Percentiles rank a stretch among this genome's conserved stretches.
These are phyloP conservation scores for Cisticola juncidis DNA, from an alignment of 2,113 vertebrate genomes.

Conservation along the genomic window DNA sequence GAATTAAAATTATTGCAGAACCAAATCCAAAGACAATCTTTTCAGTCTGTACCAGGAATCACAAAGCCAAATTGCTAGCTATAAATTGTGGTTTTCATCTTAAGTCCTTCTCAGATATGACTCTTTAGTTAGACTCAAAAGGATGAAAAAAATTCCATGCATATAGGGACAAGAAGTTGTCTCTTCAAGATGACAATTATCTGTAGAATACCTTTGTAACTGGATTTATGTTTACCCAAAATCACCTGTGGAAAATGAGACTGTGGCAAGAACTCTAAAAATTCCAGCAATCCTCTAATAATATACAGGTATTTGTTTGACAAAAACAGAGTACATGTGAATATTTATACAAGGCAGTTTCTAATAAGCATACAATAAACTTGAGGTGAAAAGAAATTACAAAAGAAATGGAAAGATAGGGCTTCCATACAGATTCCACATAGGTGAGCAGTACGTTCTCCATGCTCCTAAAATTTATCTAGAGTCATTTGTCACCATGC, in stretches of 20 bases:
- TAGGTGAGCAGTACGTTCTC: fast-evolving
- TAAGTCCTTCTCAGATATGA: constrained; percentile 27
- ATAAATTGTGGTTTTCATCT: constrained; percentile 7
- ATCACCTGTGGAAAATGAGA: background rate
- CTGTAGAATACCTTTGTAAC: background rate
- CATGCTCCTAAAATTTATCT: background rate
- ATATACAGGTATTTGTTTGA: background rate
- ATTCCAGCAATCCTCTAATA: background rate
- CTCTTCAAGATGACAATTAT: background rate
- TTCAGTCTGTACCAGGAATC: background rate
- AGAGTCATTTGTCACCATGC: background rate
- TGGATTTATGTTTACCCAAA: background rate
- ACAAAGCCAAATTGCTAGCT: constrained; percentile 43
- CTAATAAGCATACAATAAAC: background rate
- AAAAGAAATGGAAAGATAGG: background rate
- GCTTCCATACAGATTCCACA: background rate
- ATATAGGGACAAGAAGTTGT: background rate
- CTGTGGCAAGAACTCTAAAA: background rate
- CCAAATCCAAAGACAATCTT: constrained; percentile 10
- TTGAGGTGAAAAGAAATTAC: background rate
- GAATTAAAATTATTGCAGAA: constrained; percentile 36
- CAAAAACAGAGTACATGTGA: background rate
- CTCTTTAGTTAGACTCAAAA: constrained; percentile 52
- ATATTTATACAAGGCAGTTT: background rate
- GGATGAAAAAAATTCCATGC: background rate